phyloP scores from a whole-genome alignment of 2,888 invertebrate species.

The Siphlonurus alternatus region DNA sequence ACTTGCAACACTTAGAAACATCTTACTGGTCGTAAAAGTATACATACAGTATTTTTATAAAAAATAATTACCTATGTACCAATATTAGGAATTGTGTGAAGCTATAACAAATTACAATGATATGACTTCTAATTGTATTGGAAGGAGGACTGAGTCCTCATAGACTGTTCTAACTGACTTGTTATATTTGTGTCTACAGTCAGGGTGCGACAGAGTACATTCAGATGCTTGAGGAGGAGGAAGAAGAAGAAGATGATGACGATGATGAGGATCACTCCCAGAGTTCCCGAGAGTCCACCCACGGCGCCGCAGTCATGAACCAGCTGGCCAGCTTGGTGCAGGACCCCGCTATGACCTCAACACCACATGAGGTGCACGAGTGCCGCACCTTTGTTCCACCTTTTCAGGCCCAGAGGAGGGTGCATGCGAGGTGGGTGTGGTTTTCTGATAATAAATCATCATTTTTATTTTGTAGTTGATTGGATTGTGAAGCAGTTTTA shows the following conservation, averaged over 20 bases:
- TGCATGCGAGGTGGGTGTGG: neutral
- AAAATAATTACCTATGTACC: no score
- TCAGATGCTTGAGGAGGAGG: constrained; percentile 11
- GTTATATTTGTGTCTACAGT: constrained; percentile 14
- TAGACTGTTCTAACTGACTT: neutral
- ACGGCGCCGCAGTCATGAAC: constrained; percentile 23
- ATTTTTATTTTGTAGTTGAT: no score
- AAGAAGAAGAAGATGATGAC: constrained; percentile 16
- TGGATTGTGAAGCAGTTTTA: no score
- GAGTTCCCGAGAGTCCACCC: constrained; percentile 23
- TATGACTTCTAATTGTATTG: neutral
- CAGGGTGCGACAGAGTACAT: constrained; percentile 7
- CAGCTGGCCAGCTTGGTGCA: constrained; percentile 30
- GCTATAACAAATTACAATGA: no score
- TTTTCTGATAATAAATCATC: neutral
- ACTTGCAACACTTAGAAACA: no score
- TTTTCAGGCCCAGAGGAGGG: constrained; percentile 10
- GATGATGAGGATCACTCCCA: constrained; percentile 30
- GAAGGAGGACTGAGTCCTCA: neutral
- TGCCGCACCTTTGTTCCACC: constrained; percentile 12
- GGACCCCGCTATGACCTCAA: no score
- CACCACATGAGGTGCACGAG: constrained; percentile 15
- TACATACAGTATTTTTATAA: no score
- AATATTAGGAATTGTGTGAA: no score
- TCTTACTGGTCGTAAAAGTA: no score